Conservation (phyloP, 2,888 invertebrate genomes). For the Xanthia icteritia region DNA sequence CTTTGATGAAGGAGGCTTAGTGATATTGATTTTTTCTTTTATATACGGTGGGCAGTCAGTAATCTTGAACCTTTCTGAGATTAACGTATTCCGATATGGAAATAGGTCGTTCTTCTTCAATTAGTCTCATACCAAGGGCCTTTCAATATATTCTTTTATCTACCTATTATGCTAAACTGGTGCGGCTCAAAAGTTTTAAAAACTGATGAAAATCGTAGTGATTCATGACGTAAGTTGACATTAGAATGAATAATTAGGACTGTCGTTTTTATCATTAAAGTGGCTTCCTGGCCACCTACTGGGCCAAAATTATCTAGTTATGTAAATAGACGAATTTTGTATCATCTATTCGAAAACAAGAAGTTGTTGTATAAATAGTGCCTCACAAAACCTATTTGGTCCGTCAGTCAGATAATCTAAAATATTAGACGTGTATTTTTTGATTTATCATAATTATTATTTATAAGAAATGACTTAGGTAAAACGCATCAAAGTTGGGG, state of each 20-base stretch:
- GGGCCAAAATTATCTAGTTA: neutral
- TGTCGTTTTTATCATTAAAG: neutral
- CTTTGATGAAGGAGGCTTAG: constrained; percentile 28
- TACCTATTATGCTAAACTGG: neutral
- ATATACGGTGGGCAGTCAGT: constrained; percentile 3
- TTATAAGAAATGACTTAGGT: too few species aligned
- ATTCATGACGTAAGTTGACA: neutral
- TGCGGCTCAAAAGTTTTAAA: neutral
- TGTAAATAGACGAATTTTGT: neutral
- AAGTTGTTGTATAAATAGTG: neutral
- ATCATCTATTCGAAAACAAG: neutral
- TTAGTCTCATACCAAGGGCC: neutral
- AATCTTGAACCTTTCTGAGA: constrained; percentile 16
- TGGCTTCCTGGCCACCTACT: neutral
- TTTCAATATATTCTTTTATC: neutral
- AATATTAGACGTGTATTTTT: too few species aligned
- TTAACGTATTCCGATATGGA: constrained; percentile 16
- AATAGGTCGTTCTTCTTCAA: neutral
- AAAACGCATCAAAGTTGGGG: too few species aligned
- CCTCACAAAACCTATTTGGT: too few species aligned
- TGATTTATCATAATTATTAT: too few species aligned
- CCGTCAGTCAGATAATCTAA: too few species aligned
- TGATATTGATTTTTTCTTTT: constrained; percentile 27
- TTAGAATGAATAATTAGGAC: neutral
- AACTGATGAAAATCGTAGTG: neutral